phyloP scores from a whole-genome alignment of 1,140 invertebrate genomes.

The Drosophila kanapiae region DNA sequence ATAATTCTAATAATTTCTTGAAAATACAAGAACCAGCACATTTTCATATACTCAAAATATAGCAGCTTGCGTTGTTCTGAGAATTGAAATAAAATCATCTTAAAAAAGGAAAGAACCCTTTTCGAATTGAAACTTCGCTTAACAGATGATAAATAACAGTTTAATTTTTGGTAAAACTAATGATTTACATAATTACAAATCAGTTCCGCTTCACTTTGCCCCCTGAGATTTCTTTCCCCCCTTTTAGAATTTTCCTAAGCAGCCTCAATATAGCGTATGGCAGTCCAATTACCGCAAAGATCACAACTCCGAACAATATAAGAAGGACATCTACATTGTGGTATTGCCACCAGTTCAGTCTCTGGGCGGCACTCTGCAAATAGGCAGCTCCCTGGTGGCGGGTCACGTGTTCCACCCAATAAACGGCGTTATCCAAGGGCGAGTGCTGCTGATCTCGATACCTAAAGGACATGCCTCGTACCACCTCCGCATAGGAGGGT shows the following conservation, averaged over 20 bases:
- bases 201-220: slow-evolving; percentile 16
- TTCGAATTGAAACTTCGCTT: background rate
- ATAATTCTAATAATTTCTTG: no score
- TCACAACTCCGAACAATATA: slow-evolving; percentile 16
- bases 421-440: slow-evolving; percentile 89
- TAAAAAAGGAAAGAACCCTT: no score
- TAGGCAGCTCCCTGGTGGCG: slow-evolving; percentile 86
- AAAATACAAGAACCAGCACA: no score
- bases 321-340: slow-evolving; percentile 56
- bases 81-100: no score
- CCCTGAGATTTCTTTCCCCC: background rate
- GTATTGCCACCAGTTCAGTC: slow-evolving; percentile 63
- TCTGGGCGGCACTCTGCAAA: slow-evolving; percentile 57
- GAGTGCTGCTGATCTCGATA: slow-evolving; percentile 88
- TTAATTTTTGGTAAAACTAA: background rate
- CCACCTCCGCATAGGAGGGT: slow-evolving; percentile 53
- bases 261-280: slow-evolving; percentile 27
- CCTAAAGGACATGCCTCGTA: slow-evolving; percentile 86
- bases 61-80: no score
- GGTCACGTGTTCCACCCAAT: slow-evolving; percentile 89
- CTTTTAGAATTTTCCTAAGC: background rate
- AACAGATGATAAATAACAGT: background rate
- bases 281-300: background rate
- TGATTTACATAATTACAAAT: background rate
- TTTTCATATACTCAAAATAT: no score